Evolutionary conservation across 53 echinoderm and acorn worm genomes (phyloP), one percentile per base, ranked within the genome.

Genomic region (Antedon mediterranea): DNA sequence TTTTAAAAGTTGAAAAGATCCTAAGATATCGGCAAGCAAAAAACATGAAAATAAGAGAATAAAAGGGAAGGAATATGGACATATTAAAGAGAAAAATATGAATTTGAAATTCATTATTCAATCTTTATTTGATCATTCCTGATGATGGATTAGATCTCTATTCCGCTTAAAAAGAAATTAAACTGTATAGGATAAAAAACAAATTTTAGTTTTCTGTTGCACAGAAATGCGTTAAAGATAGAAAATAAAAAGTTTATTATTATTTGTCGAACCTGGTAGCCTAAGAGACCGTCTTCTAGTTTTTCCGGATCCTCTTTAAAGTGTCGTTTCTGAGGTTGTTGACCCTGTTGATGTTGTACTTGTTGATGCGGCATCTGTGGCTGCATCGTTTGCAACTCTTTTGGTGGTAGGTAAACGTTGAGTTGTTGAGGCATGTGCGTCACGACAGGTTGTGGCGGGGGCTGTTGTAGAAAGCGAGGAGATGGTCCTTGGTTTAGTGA

Each of bases 291-390:
- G 33, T 85, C 91, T 79, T 91, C 83, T 0, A 83, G 74, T 31
- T 79, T 78, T 0, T 76, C 84, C 29, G 81, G 71, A 32, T 91
- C 91, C 74, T 91, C 91, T 29, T 83, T 74, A 76, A 91, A 91
- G 26, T 85, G 76, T 34, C 91, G 57, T 83, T 91, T 91, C 18
- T 71, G 78, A 14, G 78, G 83, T 34, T 76, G 90, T 26, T 75
- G 80, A 33, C 34, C 34, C 42, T 74, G 79, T 32, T 83, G 86
- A 29, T 72, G 28, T 23, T 70, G 78, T 30, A 74, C 43, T 74
- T 82, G 74, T 32, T 78, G 85, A 71, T 76, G 88, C 34, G 70
- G 34, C 20, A 30, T 75, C 37, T 71, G 78, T 37, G 78, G 75
- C 32, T 85, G 88, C 27, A 78, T 32, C 28, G 77, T 77, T 32